Percentiles rank a stretch among this genome's conserved stretches.
Conservation (phyloP, 1,140 invertebrate genomes). For the Camponotus pennsylvanicus region DNA sequence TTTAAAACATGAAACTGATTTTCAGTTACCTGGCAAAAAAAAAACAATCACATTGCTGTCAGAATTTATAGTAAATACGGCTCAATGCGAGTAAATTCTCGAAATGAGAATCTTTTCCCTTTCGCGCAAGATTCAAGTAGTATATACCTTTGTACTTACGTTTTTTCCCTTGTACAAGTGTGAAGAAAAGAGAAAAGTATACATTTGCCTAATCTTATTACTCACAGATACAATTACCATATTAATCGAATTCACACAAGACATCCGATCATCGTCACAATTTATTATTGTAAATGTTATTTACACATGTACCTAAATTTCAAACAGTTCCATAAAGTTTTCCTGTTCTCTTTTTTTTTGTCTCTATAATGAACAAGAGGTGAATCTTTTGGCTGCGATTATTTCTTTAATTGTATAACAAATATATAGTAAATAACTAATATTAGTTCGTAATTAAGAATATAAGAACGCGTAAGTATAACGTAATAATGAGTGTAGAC, state of each 20-base stretch:
- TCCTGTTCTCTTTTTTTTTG: constrained; percentile 67
- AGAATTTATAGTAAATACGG: constrained; percentile 59
- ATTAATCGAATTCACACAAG: constrained; percentile 64
- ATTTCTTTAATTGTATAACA: constrained; percentile 73
- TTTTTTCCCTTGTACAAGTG: constrained; percentile 61
- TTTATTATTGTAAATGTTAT: constrained; percentile 84
- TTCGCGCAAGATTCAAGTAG: constrained; percentile 38
- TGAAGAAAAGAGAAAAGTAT: constrained; percentile 54
- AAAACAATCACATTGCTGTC: neutral
- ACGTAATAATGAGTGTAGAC: constrained; percentile 73
- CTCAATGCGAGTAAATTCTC: constrained; percentile 25
- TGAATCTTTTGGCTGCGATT: constrained; percentile 75
- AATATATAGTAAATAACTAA: constrained; percentile 81
- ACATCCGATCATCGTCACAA: constrained; percentile 75
- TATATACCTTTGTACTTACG: constrained; percentile 71
- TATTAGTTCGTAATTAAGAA: constrained; percentile 78
- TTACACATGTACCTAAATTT: constrained; percentile 83
- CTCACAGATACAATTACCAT: constrained; percentile 58
- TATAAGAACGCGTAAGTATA: constrained; percentile 77
- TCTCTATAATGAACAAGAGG: constrained; percentile 71
- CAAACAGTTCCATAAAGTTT: constrained; percentile 78
- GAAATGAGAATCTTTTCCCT: neutral
- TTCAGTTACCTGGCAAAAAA: neutral
- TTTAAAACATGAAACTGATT: constrained; percentile 11
- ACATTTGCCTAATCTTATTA: constrained; percentile 50